Evolutionary conservation across 2,797 vertebrate genomes (phyloP).

Genomic region (Staurois parvus): DNA sequence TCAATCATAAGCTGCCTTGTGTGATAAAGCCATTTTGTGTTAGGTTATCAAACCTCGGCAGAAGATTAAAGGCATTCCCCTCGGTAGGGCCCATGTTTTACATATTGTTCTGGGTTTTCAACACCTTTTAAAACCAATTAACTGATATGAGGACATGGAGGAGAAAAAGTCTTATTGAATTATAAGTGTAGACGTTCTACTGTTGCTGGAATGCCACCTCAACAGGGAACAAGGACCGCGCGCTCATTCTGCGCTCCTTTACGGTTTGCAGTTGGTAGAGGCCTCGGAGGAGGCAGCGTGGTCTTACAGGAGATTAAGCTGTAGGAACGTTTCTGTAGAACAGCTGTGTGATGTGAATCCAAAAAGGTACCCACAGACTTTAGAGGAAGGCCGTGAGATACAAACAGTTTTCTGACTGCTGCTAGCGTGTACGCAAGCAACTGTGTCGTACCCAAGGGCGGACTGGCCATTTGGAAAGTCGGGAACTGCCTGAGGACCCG

Average conservation of each 20-base stretch:
- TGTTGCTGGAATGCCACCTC: conserved; percentile 64
- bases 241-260: conserved; percentile 4
- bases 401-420: no score
- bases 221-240: conserved; percentile 62
- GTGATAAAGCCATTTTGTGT: conserved; percentile 78
- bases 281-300: conserved; percentile 62
- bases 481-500: no score
- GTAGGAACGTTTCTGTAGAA: conserved; percentile 49
- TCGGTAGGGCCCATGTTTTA: conserved; percentile 72
- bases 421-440: no score
- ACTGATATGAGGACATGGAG: conserved; percentile 66
- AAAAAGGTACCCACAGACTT: no score
- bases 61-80: conserved; percentile 73
- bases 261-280: conserved; percentile 53
- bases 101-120: conserved; percentile 72
- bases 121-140: conserved; percentile 71
- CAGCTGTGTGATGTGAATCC: background rate
- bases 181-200: conserved; percentile 68
- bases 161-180: conserved; percentile 71
- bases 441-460: no score
- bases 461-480: no score
- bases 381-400: no score
- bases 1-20: conserved; percentile 74
- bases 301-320: conserved; percentile 66
- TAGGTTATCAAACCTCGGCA: conserved; percentile 74